A percentile compares a stretch with the other conserved stretches of the same genome.
Evolutionary conservation across 2,797 vertebrate species (phyloP).

Genomic region (Heteromormyrus szaboi): DNA sequence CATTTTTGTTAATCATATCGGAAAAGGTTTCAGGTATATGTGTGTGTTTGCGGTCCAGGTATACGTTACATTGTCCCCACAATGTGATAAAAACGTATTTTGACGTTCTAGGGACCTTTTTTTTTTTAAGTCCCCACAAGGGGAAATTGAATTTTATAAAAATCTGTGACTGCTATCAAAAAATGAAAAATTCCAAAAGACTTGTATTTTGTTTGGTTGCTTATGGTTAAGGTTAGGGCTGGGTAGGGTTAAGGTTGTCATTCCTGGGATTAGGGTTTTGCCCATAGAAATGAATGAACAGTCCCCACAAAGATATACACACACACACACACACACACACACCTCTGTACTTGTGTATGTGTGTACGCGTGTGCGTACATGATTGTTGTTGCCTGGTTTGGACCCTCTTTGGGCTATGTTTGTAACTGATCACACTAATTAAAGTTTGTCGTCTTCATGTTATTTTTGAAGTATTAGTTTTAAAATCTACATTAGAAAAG

Average conservation of each 20-base stretch:
- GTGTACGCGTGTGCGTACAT: background rate
- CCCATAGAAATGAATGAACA: no score
- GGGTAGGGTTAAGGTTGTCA: no score
- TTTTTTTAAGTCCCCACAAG: no score
- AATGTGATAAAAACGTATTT: background rate
- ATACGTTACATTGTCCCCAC: background rate
- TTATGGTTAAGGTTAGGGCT: background rate
- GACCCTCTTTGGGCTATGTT: background rate
- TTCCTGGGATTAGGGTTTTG: no score
- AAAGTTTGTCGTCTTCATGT: background rate
- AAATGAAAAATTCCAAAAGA: background rate
- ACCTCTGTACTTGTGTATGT: no score
- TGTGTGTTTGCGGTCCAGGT: background rate
- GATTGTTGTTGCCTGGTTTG: background rate
- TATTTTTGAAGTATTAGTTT: background rate
- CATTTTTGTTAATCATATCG: background rate
- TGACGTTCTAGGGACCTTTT: background rate
- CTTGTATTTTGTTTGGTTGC: background rate
- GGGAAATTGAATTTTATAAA: background rate
- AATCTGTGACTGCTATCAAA: background rate
- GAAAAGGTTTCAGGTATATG: background rate
- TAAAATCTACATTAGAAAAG: background rate
- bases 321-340: no score
- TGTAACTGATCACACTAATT: background rate
- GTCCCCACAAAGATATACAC: no score